Conservation (phyloP, 2,797 vertebrate species). For the Cephalopachus bancanus region DNA sequence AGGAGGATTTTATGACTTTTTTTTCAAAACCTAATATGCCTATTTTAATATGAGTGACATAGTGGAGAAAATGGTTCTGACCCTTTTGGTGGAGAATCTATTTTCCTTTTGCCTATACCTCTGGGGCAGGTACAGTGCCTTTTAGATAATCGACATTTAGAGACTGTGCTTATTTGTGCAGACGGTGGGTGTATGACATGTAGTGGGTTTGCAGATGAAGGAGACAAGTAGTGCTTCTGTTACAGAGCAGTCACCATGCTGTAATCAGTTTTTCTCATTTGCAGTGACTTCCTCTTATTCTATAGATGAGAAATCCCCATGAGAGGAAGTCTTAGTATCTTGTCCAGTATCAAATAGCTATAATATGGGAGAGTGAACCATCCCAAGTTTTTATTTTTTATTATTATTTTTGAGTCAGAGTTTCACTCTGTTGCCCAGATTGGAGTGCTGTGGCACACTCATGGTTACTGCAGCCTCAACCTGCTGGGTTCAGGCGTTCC, state of each 20-base stretch:
- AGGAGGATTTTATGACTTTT: constrained; percentile 47
- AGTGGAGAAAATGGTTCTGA: not conserved
- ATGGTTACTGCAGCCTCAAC: no score
- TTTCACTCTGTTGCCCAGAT: no score
- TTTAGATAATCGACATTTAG: not conserved
- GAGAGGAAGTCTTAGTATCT: constrained; percentile 31
- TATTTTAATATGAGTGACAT: constrained; percentile 9
- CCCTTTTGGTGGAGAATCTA: not conserved
- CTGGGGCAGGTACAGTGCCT: not conserved
- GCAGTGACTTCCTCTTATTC: constrained; percentile 1
- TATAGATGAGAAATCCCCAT: not conserved
- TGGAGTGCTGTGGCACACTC: no score
- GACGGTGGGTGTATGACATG: not conserved
- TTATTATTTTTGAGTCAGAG: no score
- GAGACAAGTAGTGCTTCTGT: not conserved
- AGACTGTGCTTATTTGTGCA: constrained; percentile 6
- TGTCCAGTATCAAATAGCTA: not conserved
- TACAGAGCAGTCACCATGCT: not conserved
- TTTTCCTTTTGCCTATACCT: not conserved
- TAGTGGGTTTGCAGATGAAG: not conserved
- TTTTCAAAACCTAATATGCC: not conserved
- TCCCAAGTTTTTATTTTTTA: not conserved
- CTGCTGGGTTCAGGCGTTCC: no score
- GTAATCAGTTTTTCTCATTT: constrained; percentile 8
- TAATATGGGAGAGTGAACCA: not conserved